phyloP scores from a whole-genome alignment of 2,888 invertebrate genomes.

The Psylliodes chrysocephalus region DNA sequence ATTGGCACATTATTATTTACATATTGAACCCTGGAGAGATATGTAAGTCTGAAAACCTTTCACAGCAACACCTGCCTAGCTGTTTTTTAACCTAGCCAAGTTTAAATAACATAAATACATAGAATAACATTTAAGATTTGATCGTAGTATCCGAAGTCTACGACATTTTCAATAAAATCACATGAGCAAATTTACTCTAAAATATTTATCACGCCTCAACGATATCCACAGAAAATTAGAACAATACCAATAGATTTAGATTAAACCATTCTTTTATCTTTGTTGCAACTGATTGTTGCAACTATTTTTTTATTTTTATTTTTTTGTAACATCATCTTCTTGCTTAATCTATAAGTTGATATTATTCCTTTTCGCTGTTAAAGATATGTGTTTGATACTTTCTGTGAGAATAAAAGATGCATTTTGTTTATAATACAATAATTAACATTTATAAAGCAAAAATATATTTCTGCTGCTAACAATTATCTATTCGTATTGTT shows the following conservation, averaged over 20 bases:
- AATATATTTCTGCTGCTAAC: constrained; percentile 9
- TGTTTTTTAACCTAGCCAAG: constrained; percentile 46
- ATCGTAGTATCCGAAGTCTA: constrained; percentile 38
- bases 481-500: constrained; percentile 6
- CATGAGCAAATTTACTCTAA: constrained; percentile 49
- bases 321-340: too few species aligned
- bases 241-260: too few species aligned
- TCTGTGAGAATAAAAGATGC: too few species aligned
- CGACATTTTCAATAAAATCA: constrained; percentile 46
- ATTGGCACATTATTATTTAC: constrained; percentile 65
- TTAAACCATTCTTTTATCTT: too few species aligned
- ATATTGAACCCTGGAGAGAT: constrained; percentile 66
- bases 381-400: too few species aligned
- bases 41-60: constrained; percentile 61
- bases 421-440: background rate
- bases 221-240: too few species aligned
- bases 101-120: constrained; percentile 57
- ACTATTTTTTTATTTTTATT: too few species aligned
- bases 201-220: constrained; percentile 34
- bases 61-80: constrained; percentile 57
- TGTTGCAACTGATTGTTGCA: too few species aligned
- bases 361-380: too few species aligned
- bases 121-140: constrained; percentile 48
- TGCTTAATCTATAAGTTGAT: too few species aligned
- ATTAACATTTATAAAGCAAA: constrained; percentile 1